Evolutionary conservation across 2,888 invertebrate species (phyloP).

Genomic region (Leucophenga montana): DNA sequence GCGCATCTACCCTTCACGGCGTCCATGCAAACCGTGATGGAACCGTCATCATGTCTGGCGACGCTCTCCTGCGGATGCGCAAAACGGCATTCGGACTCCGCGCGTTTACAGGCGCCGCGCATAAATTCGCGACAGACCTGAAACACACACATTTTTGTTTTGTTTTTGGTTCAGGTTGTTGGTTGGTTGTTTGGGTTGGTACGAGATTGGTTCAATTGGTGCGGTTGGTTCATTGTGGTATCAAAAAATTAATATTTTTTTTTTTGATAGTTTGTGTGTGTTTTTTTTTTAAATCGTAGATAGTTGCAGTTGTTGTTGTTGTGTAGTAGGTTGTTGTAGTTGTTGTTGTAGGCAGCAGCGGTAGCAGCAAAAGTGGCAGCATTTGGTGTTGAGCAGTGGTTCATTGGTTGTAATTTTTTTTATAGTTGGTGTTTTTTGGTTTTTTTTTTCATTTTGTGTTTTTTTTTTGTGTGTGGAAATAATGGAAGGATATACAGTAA

Average conservation of each 20-base stretch:
- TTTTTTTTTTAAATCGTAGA: neutral
- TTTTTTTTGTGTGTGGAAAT: slow-evolving; percentile 54
- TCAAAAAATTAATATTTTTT: too few species aligned
- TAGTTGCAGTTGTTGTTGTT: slow-evolving; percentile 11
- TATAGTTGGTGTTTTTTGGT: slow-evolving; percentile 46
- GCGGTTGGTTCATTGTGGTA: too few species aligned
- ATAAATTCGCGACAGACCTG: slow-evolving; percentile 99
- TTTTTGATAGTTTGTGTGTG: neutral
- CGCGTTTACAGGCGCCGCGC: slow-evolving; percentile 98
- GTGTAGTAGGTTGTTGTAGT: neutral
- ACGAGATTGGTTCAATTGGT: slow-evolving; percentile 30
- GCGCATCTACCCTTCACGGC: slow-evolving; percentile 99
- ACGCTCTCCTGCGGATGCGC: slow-evolving; percentile 98
- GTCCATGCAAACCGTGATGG: slow-evolving; percentile 99
- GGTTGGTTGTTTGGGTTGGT: slow-evolving; percentile 42
- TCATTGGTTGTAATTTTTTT: slow-evolving; percentile 34
- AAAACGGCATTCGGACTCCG: slow-evolving; percentile 98
- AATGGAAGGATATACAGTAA: slow-evolving; percentile 70
- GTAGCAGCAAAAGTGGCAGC: slow-evolving; percentile 64
- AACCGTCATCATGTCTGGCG: slow-evolving; percentile 97
- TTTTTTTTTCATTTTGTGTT: slow-evolving; percentile 47
- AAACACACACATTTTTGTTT: slow-evolving; percentile 57
- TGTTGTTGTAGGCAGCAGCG: slow-evolving; percentile 18
- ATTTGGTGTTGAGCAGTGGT: slow-evolving; percentile 46
- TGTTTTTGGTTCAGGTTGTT: slow-evolving; percentile 47